phyloP scores from a whole-genome alignment of 2,888 invertebrate species.

The Aplocera efformata region DNA sequence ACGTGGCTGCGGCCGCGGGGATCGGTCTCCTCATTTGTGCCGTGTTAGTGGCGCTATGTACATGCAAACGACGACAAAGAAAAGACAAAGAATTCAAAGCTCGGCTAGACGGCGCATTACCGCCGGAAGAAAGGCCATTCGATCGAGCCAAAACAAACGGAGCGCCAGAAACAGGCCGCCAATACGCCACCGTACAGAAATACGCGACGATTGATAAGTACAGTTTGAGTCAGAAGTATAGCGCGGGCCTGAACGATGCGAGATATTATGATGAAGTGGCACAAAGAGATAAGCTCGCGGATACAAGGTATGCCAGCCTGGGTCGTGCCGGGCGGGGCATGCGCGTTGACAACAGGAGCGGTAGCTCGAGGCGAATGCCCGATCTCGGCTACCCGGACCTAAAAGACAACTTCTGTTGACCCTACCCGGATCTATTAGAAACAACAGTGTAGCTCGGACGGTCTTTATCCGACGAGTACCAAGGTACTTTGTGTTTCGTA shows the following conservation, averaged over 20 bases:
- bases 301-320: constrained; percentile 74
- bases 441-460: constrained; percentile 61
- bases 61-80: constrained; percentile 80
- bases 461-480: constrained; percentile 34
- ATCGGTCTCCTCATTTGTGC: constrained; percentile 81
- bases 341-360: constrained; percentile 65
- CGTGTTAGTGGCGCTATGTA: constrained; percentile 80
- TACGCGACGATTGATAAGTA: constrained; percentile 79
- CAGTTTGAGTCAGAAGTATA: constrained; percentile 77
- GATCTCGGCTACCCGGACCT: constrained; percentile 80
- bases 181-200: constrained; percentile 75
- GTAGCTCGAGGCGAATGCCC: constrained; percentile 69
- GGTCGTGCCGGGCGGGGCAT: constrained; percentile 65
- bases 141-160: constrained; percentile 80
- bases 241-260: constrained; percentile 75
- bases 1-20: constrained; percentile 83
- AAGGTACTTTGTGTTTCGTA: constrained; percentile 46
- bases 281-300: constrained; percentile 74
- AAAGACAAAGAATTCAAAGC: constrained; percentile 82
- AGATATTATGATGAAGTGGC: constrained; percentile 76
- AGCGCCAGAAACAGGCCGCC: constrained; percentile 61
- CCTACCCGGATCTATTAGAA: constrained; percentile 74
- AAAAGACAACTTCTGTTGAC: constrained; percentile 88
- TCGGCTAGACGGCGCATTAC: constrained; percentile 79
- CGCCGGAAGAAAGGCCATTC: constrained; percentile 81